Evolutionary conservation across 2,888 invertebrate species (phyloP), one percentile per base, ranked within the genome.

Genomic region (Eupithecia abbreviata): DNA sequence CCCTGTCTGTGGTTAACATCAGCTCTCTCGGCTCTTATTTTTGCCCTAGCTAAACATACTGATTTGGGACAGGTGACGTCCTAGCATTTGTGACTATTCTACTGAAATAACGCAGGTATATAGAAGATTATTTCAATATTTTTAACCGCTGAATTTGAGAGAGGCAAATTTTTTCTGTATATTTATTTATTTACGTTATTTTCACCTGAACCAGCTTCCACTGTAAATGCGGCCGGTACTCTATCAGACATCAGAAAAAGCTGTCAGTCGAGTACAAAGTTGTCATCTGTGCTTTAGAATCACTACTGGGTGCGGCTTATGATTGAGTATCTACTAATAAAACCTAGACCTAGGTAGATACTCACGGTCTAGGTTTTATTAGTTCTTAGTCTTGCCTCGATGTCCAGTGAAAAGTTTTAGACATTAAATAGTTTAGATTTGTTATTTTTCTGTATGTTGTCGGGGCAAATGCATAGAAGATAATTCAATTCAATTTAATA

Each of bases 201-300:
- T 30, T 30, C n/a, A 18, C 55, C 55, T 30, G 18, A 58, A 10
- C 65, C 77, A 47, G 71, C 47, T 77, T 72, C 65, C 47, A 55
- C n/a, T 49, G 85, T 81, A 85, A 86, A 82, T 83, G 73, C 13
- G 67, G 73, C 71, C 70, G 83, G 81, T 75, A 87, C 86, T 75
- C 72, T 81, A 80, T 79, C 75, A 75, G 81, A 84, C 75, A 3
- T 43, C 13, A 77, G 83, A 90, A 90, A 92, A 92, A 91, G 87
- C 87, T 71, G 89, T 83, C 78, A 72, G 73, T 83, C 84, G 77
- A 84, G 85, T 84, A 83, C 82, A 77, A 84, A 30, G 73, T 68
- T 79, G 79, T 76, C 79, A 79, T 79, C 76, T 77, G 68, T 75
- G 76, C 73, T 77, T 77, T 42, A 65, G 75, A 80, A 76, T 76